Evolutionary conservation across 2,113 vertebrate species (phyloP).

Genomic region (Pseudorhombus dupliciocellatus): DNA sequence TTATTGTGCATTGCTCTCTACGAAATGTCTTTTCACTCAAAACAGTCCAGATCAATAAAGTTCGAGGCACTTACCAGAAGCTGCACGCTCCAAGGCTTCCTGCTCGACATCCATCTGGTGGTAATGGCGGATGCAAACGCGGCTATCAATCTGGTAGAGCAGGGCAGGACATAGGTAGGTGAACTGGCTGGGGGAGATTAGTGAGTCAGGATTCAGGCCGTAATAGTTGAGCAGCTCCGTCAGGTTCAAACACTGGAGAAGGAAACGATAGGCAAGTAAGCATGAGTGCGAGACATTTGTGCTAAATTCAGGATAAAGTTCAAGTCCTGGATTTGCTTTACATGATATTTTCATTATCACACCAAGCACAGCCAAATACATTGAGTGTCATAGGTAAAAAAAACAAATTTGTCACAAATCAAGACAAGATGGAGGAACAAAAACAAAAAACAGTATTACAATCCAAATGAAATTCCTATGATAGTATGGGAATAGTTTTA

Average conservation of each 20-base stretch:
- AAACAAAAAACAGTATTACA: too few species aligned
- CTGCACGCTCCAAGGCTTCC: constrained; percentile 77
- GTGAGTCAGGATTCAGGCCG: constrained; percentile 84
- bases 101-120: constrained; percentile 85
- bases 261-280: not conserved
- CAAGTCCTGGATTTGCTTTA: too few species aligned
- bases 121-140: constrained; percentile 92
- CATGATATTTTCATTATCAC: too few species aligned
- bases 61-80: constrained; percentile 81
- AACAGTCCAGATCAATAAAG: constrained; percentile 9
- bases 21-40: not conserved
- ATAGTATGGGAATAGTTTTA: too few species aligned
- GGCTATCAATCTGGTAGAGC: constrained; percentile 96
- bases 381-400: too few species aligned
- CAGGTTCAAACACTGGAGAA: constrained; percentile 91
- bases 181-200: constrained; percentile 90
- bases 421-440: too few species aligned
- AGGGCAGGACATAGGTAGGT: constrained; percentile 93
- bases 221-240: constrained; percentile 90
- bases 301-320: too few species aligned
- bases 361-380: too few species aligned
- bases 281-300: not conserved
- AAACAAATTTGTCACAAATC: too few species aligned
- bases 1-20: not conserved
- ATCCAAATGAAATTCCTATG: not conserved